Percentiles rank a stretch among this genome's conserved stretches.
These are phyloP conservation scores for Cecropterus lyciades DNA, from an alignment of 1,140 invertebrate species.

Conservation along the genomic window DNA sequence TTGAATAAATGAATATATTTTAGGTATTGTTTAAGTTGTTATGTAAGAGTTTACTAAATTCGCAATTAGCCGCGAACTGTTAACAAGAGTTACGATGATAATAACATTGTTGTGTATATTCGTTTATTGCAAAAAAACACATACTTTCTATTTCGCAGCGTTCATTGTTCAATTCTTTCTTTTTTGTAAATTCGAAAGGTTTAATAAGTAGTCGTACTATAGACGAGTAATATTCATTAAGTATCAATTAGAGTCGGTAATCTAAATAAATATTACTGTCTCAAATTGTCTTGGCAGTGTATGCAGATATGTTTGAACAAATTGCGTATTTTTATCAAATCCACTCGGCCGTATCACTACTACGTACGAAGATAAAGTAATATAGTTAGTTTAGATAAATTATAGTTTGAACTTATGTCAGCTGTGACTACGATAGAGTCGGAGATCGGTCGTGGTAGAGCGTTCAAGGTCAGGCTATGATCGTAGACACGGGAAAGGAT, in stretches of 20 bases:
- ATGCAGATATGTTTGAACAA: too few relatives aligned
- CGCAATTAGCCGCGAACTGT: slow-evolving; percentile 10
- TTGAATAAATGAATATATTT: slow-evolving; percentile 32
- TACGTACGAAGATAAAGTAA: slow-evolving; percentile 3
- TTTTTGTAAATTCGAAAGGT: slow-evolving; percentile 15
- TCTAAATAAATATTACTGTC: too few relatives aligned
- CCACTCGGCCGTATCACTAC: slow-evolving; percentile 1
- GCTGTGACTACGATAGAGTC: slow-evolving; percentile 2
- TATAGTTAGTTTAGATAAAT: background rate
- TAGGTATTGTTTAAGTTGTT: slow-evolving; percentile 24
- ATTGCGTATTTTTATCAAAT: background rate
- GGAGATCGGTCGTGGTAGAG: slow-evolving; percentile 17
- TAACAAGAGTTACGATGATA: slow-evolving; percentile 10
- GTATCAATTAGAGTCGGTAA: too few relatives aligned
- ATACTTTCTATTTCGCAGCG: slow-evolving; percentile 28
- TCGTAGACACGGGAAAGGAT: slow-evolving; percentile 12
- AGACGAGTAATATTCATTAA: too few relatives aligned
- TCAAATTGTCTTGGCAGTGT: too few relatives aligned
- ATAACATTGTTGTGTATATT: slow-evolving; percentile 12
- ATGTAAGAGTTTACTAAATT: slow-evolving; percentile 20
- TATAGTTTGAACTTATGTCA: slow-evolving; percentile 12
- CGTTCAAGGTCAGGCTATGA: slow-evolving; percentile 14
- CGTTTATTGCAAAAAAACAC: background rate
- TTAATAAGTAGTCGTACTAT: background rate
- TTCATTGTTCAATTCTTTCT: slow-evolving; percentile 20